Percentiles rank a stretch among this genome's conserved stretches.
phyloP scores from a whole-genome alignment of 2,888 invertebrate genomes.

The Caenorhabditis sinica region DNA sequence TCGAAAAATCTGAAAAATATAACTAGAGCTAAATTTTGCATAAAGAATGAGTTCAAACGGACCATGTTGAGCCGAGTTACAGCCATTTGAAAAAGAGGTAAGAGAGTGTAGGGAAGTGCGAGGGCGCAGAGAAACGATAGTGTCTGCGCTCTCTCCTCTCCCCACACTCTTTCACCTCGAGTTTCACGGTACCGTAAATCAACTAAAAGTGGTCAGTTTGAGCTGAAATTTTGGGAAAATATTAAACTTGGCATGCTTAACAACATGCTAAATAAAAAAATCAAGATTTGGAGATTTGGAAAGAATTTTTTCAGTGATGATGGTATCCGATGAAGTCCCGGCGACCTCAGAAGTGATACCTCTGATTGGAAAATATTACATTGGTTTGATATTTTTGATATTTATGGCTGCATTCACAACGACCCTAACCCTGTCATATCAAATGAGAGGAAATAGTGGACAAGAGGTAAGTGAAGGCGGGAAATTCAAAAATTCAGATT shows the following conservation, averaged over 20 bases:
- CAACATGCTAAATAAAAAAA: not conserved
- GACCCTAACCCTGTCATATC: constrained; percentile 79
- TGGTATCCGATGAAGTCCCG: constrained; percentile 81
- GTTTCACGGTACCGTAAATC: not conserved
- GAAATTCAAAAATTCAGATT: not conserved
- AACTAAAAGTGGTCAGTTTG: not conserved
- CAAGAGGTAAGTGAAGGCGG: constrained; percentile 68
- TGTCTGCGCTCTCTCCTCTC: constrained; percentile 1
- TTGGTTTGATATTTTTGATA: constrained; percentile 81
- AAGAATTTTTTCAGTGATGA: constrained; percentile 76
- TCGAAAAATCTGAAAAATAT: not conserved
- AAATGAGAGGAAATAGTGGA: constrained; percentile 81
- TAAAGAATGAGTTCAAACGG: not conserved
- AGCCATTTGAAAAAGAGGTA: not conserved
- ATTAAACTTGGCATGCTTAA: not conserved
- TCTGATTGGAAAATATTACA: constrained; percentile 82
- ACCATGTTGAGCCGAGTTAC: constrained; percentile 2
- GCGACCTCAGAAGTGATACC: constrained; percentile 82
- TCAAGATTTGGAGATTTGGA: not conserved
- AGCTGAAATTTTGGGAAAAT: not conserved
- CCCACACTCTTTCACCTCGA: not conserved
- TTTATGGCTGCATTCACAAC: constrained; percentile 82
- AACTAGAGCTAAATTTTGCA: not conserved
- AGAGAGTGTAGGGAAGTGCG: not conserved
- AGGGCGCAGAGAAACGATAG: constrained; percentile 1